Evolutionary conservation across 2,888 invertebrate genomes (phyloP).

Genomic region (Mimumesa dahlbomi): DNA sequence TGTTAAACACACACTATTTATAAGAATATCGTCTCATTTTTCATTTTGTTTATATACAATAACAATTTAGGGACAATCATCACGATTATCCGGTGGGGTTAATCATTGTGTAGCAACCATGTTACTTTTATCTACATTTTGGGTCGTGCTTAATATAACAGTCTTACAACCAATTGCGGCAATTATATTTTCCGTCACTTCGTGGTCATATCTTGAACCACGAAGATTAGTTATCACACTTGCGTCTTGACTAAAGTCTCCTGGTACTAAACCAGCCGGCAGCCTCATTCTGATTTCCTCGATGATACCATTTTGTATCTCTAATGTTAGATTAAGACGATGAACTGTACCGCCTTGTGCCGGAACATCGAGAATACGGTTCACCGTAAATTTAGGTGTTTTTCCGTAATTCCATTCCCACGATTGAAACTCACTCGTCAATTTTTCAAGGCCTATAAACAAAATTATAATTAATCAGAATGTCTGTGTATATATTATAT

Average conservation of each 20-base stretch:
- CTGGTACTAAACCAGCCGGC: conserved; percentile 83
- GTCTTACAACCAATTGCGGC: conserved; percentile 76
- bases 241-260: conserved; percentile 84
- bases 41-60: conserved; percentile 28
- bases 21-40: conserved; percentile 6
- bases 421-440: conserved; percentile 86
- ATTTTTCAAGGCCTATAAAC: conserved; percentile 85
- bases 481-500: not conserved
- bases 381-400: conserved; percentile 91
- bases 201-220: conserved; percentile 84
- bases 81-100: conserved; percentile 21
- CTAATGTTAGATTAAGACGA: conserved; percentile 84
- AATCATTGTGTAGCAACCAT: conserved; percentile 73
- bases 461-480: not conserved
- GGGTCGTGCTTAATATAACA: conserved; percentile 58
- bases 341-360: conserved; percentile 73
- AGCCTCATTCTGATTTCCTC: conserved; percentile 85
- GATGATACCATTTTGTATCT: conserved; percentile 85
- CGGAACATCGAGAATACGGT: conserved; percentile 84
- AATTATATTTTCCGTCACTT: conserved; percentile 84
- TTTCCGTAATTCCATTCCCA: conserved; percentile 96
- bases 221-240: conserved; percentile 85
- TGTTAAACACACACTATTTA: not conserved
- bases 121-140: conserved; percentile 69
- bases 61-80: conserved; percentile 44